Conservation (phyloP, 2,888 invertebrate genomes). For the Thalpophila matura region DNA sequence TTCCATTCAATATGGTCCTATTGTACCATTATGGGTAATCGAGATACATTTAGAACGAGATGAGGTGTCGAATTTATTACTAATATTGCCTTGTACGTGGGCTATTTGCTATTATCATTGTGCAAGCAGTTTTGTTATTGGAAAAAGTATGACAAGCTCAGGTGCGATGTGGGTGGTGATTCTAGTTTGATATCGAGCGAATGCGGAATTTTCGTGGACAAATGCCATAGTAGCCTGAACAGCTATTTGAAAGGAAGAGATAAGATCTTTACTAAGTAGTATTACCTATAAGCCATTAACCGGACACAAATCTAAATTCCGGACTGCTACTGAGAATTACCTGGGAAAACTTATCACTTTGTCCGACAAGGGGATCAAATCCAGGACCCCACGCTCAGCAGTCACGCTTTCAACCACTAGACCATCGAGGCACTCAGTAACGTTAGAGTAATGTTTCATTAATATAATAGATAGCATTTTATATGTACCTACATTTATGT, state of each 20-base stretch:
- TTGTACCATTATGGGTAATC: slow-evolving; percentile 85
- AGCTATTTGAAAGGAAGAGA: background rate
- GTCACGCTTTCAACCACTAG: too few species aligned
- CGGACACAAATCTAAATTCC: too few species aligned
- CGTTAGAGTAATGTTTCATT: slow-evolving; percentile 2
- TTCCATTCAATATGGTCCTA: slow-evolving; percentile 78
- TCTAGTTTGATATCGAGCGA: background rate
- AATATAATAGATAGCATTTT: slow-evolving; percentile 30
- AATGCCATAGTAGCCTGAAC: background rate
- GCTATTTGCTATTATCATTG: slow-evolving; percentile 59
- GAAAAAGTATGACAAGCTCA: slow-evolving; percentile 41
- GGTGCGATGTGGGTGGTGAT: slow-evolving; percentile 13
- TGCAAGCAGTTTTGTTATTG: slow-evolving; percentile 43
- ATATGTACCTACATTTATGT: slow-evolving; percentile 49
- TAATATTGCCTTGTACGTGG: slow-evolving; percentile 66
- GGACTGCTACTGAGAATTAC: too few species aligned
- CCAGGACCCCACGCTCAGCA: too few species aligned
- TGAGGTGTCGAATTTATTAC: slow-evolving; percentile 82
- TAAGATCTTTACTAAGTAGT: too few species aligned
- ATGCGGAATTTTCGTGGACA: background rate
- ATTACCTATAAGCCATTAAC: too few species aligned
- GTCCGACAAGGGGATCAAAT: too few species aligned
- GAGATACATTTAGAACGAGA: slow-evolving; percentile 79
- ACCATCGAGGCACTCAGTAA: too few species aligned
- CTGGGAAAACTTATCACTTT: too few species aligned